Percentiles rank a stretch among this genome's conserved stretches.
phyloP scores from a whole-genome alignment of 1,140 invertebrate genomes.

The Argopecten irradians region DNA sequence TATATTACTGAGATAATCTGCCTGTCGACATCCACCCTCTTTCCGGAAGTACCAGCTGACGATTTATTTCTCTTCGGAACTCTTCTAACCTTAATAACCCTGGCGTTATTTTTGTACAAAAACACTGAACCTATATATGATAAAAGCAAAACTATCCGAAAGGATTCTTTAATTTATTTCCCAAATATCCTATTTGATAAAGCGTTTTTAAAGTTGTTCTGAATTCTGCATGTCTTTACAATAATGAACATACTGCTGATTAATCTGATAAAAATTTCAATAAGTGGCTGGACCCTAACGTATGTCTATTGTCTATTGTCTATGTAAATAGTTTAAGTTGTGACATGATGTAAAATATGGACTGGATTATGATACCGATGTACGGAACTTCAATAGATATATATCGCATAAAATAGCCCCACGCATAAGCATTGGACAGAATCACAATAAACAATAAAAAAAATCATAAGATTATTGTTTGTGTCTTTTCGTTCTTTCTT shows the following conservation, averaged over 20 bases:
- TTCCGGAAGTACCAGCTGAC: conserved; percentile 14
- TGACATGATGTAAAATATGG: not conserved
- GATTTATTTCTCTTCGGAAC: conserved; percentile 1
- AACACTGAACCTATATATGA: not conserved
- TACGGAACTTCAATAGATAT: not conserved
- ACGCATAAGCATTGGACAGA: too few relatives aligned
- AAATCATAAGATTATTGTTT: too few relatives aligned
- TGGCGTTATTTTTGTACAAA: not conserved
- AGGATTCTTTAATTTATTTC: not conserved
- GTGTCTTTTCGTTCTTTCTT: too few relatives aligned
- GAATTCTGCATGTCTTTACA: not conserved
- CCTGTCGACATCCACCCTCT: not conserved
- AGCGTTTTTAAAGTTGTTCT: not conserved
- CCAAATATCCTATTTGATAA: not conserved
- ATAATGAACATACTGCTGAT: too few relatives aligned
- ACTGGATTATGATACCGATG: not conserved
- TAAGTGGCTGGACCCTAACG: too few relatives aligned
- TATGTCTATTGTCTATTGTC: not conserved
- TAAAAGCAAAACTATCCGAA: not conserved
- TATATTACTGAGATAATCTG: not conserved
- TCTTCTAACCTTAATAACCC: not conserved
- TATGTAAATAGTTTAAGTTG: not conserved
- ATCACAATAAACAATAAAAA: too few relatives aligned
- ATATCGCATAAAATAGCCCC: not conserved
- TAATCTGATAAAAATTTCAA: too few relatives aligned